Evolutionary conservation across 2,113 vertebrate species (phyloP).

Genomic region (Dromas ardeola): DNA sequence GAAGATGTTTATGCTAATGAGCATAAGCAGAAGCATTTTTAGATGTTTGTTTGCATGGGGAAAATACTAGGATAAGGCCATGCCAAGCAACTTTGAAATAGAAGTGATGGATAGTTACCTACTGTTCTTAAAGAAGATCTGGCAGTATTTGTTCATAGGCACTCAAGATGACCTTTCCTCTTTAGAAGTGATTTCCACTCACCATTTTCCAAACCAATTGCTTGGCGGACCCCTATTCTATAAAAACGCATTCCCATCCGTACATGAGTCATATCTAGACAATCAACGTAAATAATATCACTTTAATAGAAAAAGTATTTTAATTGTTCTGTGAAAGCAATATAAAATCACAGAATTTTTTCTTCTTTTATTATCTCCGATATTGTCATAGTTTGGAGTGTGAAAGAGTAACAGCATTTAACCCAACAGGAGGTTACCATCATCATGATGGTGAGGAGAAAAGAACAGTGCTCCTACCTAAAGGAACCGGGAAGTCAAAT

Average conservation of each 20-base stretch:
- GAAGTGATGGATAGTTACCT: conserved; percentile 27
- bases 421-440: not conserved
- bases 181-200: conserved; percentile 45
- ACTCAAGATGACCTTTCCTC: conserved; percentile 44
- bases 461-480: not conserved
- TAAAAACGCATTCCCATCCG: not conserved
- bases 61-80: conserved; percentile 9
- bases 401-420: not conserved
- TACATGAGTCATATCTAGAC: not conserved
- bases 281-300: not conserved
- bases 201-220: conserved; percentile 6
- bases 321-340: not conserved
- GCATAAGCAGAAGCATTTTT: conserved; percentile 53
- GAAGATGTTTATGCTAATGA: conserved; percentile 33
- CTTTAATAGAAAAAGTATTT: not conserved
- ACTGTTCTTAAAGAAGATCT: conserved; percentile 48
- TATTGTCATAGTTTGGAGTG: no score
- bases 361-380: not conserved
- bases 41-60: conserved; percentile 41
- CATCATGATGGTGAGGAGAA: not conserved
- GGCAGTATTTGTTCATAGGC: not conserved
- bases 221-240: not conserved
- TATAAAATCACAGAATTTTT: not conserved
- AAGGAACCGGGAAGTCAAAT: not conserved
- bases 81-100: conserved; percentile 14